phyloP scores from a whole-genome alignment of 2,797 vertebrate species.

The Muraenolepis orangiensis region DNA sequence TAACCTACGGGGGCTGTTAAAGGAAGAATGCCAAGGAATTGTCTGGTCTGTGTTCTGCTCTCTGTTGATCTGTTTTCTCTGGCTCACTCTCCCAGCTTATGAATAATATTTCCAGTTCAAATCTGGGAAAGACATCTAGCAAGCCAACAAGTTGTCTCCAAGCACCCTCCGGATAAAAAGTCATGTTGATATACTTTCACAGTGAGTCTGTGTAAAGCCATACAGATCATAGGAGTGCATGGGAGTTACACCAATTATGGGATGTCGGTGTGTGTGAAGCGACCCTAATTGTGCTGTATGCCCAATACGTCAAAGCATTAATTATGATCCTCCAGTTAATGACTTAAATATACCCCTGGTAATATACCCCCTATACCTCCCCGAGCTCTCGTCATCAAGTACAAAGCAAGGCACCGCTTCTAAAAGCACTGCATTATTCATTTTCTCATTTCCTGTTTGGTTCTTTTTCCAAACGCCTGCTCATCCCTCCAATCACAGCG shows the following conservation, averaged over 20 bases:
- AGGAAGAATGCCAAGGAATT: not conserved
- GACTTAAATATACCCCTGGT: not conserved
- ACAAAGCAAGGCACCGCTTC: no score
- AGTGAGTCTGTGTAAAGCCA: not conserved
- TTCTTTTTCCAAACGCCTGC: no score
- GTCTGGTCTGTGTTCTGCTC: constrained; percentile 6
- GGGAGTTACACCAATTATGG: not conserved
- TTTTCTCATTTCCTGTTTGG: not conserved
- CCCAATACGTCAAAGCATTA: not conserved
- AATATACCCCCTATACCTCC: not conserved
- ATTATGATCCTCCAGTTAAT: not conserved
- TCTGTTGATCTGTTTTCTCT: constrained; percentile 29
- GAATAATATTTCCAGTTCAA: constrained; percentile 16
- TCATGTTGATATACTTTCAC: no score
- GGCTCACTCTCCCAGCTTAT: constrained; percentile 29
- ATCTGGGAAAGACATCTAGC: constrained; percentile 28
- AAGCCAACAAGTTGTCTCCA: not conserved
- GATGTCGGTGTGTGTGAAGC: not conserved
- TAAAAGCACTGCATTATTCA: no score
- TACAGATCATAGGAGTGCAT: not conserved
- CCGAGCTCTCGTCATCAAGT: not conserved
- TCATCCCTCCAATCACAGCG: no score
- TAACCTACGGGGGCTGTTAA: constrained; percentile 2
- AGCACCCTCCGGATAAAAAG: not conserved
- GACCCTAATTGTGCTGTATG: not conserved